Base-by-base conservation (phyloP, 2,888 invertebrate species). In the Epirrita christyi region DNA sequence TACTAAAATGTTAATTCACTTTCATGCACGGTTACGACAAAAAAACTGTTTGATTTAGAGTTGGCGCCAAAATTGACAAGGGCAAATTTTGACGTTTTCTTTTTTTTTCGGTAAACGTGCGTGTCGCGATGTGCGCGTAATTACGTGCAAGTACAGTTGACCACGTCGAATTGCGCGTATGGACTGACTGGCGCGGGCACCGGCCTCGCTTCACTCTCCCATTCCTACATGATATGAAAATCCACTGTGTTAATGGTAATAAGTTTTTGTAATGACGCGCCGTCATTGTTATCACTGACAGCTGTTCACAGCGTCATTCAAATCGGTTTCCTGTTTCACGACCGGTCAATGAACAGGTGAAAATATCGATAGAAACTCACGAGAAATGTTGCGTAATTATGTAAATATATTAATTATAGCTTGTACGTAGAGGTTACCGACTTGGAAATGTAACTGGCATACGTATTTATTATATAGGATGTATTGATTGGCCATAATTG, bases 111-210 rank as follows among this genome's bases (percentile, higher is more conserved):
- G 78, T 73, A 74, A 70, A 74, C 71, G 76, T 74, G 70, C 63
- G 75, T 73, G 43, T 44, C 21, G 34, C 45, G 44, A 75, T 46
- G 44, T 41, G 47, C 74, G 69, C 71, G 76, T 83, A 81, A 86
- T 85, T 85, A 85, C 50, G 56, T 56, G 60, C 64, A 53, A 79
- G 81, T 81, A 85, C 83, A 88, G 85, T 85, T 90, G 91, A 88
- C 91, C 89, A 90, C 89, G 78, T 89, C 88, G 90, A 90, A 89
- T 85, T 91, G 84, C 85, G 88, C 88, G 87, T 82, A 88, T 81
- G 57, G 79, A 78, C 72, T 82, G 90, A 91, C 90, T 90, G 91
- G 76, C 73, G 82, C 83, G 83, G 81, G 75, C 86, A 80, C 72
- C 80, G 81, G 82, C 85, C 80, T 75, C 83, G 83, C 83, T 88